phyloP scores from a whole-genome alignment of 2,797 vertebrate genomes.

The Eulemur albifrons region DNA sequence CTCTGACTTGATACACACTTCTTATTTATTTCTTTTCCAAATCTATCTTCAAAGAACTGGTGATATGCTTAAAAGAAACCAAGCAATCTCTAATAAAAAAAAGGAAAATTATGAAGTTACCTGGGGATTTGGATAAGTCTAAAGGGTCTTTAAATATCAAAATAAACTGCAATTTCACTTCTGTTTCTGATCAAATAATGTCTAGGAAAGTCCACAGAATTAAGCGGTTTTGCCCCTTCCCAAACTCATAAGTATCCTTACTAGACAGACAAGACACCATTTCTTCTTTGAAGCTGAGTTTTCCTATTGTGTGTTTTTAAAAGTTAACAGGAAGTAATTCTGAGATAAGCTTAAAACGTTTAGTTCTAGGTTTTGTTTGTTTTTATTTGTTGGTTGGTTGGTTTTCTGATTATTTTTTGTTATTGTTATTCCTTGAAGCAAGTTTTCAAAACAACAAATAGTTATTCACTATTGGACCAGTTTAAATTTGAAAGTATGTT shows the following conservation, averaged over 20 bases:
- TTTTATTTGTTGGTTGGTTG: background rate
- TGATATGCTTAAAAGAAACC: slow-evolving; percentile 12
- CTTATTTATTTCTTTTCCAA: background rate
- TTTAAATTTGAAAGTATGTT: background rate
- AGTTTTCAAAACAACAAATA: background rate
- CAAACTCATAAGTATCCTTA: background rate
- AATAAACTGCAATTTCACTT: background rate
- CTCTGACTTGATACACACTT: background rate
- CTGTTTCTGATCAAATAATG: background rate
- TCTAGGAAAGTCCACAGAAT: background rate
- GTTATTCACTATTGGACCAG: background rate
- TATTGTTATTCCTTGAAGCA: background rate
- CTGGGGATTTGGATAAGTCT: background rate
- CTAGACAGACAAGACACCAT: background rate
- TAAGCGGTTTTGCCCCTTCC: background rate
- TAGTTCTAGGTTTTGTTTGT: background rate
- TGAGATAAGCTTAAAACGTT: background rate
- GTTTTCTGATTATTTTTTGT: background rate
- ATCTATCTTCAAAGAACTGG: slow-evolving; percentile 21
- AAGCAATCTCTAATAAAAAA: background rate
- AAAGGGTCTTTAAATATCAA: background rate
- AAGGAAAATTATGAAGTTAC: background rate
- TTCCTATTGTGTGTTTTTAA: background rate
- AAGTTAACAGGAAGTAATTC: background rate
- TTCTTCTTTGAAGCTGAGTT: background rate